Evolutionary conservation across 2,797 vertebrate genomes (phyloP).

Genomic region (Mormyrops boulengeri): DNA sequence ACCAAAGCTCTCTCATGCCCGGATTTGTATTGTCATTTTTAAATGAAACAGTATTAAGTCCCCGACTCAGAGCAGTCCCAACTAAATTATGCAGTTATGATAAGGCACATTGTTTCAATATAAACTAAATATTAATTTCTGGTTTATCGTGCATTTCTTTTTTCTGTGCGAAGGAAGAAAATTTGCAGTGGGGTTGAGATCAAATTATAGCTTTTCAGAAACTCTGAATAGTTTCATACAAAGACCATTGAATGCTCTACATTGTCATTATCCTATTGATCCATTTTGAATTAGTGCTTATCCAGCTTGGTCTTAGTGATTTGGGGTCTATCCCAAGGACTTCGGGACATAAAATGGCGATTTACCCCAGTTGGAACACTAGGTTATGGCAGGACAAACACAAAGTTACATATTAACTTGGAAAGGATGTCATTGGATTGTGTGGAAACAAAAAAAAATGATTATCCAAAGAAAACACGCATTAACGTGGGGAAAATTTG

Average conservation of each 20-base stretch:
- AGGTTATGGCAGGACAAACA: background rate
- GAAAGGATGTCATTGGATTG: background rate
- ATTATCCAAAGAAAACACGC: background rate
- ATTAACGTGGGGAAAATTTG: background rate
- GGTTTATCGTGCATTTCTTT: background rate
- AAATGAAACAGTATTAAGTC: background rate
- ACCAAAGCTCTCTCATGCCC: background rate
- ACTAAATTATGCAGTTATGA: background rate
- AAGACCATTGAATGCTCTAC: background rate
- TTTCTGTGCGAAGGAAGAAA: background rate
- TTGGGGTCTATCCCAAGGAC: background rate
- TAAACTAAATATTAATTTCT: background rate
- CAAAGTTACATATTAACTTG: background rate
- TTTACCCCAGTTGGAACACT: background rate
- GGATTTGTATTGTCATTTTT: background rate
- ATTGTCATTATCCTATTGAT: background rate
- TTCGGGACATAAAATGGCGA: background rate
- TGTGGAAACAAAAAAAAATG: background rate
- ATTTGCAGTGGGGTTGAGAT: background rate
- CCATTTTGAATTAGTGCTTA: background rate
- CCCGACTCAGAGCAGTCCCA: background rate
- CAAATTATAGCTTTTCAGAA: conserved; percentile 2
- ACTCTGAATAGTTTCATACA: background rate
- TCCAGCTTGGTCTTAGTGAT: background rate
- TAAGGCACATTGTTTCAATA: background rate